Base-by-base conservation (phyloP, 2,113 vertebrate species). In the Melanotaenia duboulayi region DNA sequence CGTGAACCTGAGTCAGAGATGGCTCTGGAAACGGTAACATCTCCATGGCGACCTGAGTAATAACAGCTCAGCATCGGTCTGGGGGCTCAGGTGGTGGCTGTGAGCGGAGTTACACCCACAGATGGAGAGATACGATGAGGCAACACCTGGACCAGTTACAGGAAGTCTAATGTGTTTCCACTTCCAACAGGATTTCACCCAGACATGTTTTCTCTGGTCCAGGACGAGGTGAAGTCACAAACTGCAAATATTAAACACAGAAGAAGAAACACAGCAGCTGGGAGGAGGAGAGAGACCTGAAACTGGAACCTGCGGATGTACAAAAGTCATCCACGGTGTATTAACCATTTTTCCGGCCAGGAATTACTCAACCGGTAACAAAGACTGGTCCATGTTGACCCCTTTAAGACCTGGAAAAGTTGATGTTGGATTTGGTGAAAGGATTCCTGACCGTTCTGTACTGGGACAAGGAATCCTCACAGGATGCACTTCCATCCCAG, bases 181-280 rank as follows among this genome's bases (percentile, higher is more conserved):
- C 22, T 40, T 59, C 11, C 2, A 40, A 59, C 24, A 40, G 57
- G n/a, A 19, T 70, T 73, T 82, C 17, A 37, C 24, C 24, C 39
- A 16, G 57, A 52, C 19, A 61, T 69, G 63, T 78, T 82, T 78
- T 58, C 48, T 42, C 16, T 12, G 83, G 76, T 74, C 61, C 71
- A 19, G 56, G 48, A 77, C 50, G 32, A 13, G n/a, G 4, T 86
- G 76, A 83, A 76, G 78, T 78, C 57, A 82, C 50, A 39, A 37
- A 62, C 84, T 73, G 79, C 58, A 72, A 62, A 62, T 50, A 52
- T 68, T 2, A 52, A 10, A 65, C 10, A 1, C 17, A 44, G 32
- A 28, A 63, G 66, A 76, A 83, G 42, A 61, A 64, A 56, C 55
- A 19, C 23, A n/a, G 42, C 60, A 28, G 48, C 60, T 25, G 61